Percentiles rank a stretch among this genome's conserved stretches.
Evolutionary conservation across 2,888 invertebrate species (phyloP).

Genomic region (Drosophila eohydei): DNA sequence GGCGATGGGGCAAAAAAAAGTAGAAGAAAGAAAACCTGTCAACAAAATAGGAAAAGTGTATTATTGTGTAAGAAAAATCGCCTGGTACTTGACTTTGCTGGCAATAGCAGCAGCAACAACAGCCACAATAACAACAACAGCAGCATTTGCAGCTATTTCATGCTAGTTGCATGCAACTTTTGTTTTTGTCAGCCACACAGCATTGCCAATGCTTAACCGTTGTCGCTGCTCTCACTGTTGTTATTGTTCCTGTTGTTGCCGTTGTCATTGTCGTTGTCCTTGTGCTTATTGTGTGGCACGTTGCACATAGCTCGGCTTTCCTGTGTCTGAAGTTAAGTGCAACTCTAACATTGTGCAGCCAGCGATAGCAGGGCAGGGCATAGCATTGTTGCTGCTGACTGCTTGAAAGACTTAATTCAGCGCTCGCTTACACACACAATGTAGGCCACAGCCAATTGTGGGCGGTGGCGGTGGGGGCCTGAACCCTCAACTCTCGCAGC

Average conservation of each 20-base stretch:
- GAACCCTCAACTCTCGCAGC: conserved; percentile 20
- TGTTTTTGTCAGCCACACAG: conserved; percentile 73
- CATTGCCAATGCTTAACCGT: conserved; percentile 43
- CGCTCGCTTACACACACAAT: conserved; percentile 44
- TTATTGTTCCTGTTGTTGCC: conserved; percentile 36
- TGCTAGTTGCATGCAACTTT: conserved; percentile 73
- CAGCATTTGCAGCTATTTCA: conserved; percentile 54
- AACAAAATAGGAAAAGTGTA: conserved; percentile 77
- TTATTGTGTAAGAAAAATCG: conserved; percentile 79
- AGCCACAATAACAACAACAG: conserved; percentile 9
- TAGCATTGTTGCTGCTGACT: conserved; percentile 74
- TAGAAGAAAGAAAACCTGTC: conserved; percentile 64
- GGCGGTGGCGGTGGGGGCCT: not conserved
- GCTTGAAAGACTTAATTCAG: conserved; percentile 75
- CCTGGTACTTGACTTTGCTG: conserved; percentile 72
- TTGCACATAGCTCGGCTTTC: conserved; percentile 53
- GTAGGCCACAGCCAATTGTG: conserved; percentile 53
- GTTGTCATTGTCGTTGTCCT: conserved; percentile 64
- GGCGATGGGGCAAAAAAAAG: not conserved
- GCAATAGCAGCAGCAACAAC: conserved; percentile 18
- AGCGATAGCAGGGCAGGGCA: conserved; percentile 55
- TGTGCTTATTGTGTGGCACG: conserved; percentile 70
- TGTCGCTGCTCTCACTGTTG: conserved; percentile 16
- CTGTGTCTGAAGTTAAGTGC: conserved; percentile 80
- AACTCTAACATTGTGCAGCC: conserved; percentile 77